A percentile compares a stretch with the other conserved stretches of the same genome.
These are phyloP conservation scores for Erinaceus europaeus DNA, from an alignment of 2,113 vertebrate genomes.

Conservation along the genomic window DNA sequence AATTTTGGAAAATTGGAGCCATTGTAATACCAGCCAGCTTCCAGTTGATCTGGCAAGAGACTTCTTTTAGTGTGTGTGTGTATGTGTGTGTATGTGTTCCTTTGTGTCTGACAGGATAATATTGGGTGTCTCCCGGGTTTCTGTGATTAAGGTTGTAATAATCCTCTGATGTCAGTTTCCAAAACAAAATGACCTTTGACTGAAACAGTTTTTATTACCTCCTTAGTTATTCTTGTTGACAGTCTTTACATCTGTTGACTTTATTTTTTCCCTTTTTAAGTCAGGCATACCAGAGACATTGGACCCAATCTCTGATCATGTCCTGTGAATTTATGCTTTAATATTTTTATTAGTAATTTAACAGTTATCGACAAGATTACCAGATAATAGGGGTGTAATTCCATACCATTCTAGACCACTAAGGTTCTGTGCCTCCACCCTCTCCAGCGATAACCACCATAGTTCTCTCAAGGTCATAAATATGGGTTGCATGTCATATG, in stretches of 20 bases:
- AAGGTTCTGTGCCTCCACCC: too few relatives aligned
- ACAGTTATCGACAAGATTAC: too few relatives aligned
- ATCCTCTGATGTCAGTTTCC: not conserved
- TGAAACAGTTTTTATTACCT: not conserved
- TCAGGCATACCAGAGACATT: not conserved
- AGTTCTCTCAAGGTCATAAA: too few relatives aligned
- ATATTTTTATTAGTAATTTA: too few relatives aligned
- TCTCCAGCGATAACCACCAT: too few relatives aligned
- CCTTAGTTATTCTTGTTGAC: not conserved
- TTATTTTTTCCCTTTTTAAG: not conserved
- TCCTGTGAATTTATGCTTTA: not conserved
- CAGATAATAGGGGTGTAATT: not conserved
- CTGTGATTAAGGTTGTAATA: not conserved
- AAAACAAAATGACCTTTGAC: not conserved
- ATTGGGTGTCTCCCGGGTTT: not conserved
- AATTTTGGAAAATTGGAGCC: conserved; percentile 16
- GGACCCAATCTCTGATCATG: not conserved
- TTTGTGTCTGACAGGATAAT: not conserved
- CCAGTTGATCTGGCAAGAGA: not conserved
- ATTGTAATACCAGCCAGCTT: not conserved
- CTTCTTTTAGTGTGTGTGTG: not conserved
- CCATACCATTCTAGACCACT: too few relatives aligned
- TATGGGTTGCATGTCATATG: too few relatives aligned
- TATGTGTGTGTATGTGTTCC: not conserved
- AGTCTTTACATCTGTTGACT: not conserved